These are phyloP conservation scores for Hylomyscus alleni DNA, from an alignment of 2,797 vertebrate genomes.

Conservation along the genomic window DNA sequence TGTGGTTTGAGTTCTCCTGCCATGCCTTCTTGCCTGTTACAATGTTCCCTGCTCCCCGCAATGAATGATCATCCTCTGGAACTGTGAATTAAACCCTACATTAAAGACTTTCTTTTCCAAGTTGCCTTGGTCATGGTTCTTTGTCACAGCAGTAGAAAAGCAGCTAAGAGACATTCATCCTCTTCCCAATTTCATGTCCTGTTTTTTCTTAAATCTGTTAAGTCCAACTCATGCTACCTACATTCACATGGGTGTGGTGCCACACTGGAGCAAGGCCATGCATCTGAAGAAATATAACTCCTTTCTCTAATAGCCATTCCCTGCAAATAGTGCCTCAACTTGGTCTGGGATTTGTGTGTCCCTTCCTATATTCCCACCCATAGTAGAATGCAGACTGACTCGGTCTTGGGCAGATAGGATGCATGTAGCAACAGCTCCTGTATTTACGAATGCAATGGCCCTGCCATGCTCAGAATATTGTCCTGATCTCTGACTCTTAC, in stretches of 20 bases:
- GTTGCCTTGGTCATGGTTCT: background rate
- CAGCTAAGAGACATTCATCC: background rate
- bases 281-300: background rate
- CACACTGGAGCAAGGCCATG: no score
- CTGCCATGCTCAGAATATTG: background rate
- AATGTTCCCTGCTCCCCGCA: rapidly evolving
- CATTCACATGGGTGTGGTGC: background rate
- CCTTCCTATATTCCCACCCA: background rate
- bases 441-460: background rate
- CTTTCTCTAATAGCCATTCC: background rate
- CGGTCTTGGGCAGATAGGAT: background rate
- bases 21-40: background rate
- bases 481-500: background rate
- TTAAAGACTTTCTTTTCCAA: background rate
- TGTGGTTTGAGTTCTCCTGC: no score
- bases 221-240: background rate
- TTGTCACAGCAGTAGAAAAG: background rate
- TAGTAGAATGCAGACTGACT: background rate
- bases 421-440: background rate
- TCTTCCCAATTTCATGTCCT: background rate
- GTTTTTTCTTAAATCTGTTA: background rate
- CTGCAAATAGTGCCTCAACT: background rate
- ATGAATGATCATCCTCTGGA: background rate
- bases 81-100: background rate
- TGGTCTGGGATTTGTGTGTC: no score